Conservation (phyloP, 2,797 vertebrate species). For the Sphenopsis melanotis region DNA sequence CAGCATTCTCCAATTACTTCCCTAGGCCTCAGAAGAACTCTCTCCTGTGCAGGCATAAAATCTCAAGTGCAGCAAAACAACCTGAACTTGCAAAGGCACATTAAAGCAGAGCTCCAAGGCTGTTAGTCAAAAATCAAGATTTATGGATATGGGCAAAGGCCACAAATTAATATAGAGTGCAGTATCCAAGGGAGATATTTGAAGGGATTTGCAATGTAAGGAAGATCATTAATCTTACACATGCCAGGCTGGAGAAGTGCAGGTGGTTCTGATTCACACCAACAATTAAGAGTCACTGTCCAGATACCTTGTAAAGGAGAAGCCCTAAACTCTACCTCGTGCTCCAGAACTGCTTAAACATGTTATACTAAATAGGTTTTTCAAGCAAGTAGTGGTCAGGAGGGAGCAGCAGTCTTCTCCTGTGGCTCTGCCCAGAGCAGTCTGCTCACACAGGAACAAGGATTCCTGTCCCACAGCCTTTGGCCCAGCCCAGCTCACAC, state of each 20-base stretch:
- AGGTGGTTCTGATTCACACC: neutral
- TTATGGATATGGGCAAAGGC: neutral
- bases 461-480: neutral
- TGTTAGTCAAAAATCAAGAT: slow-evolving; percentile 10
- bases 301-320: neutral
- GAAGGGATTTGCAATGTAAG: neutral
- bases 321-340: neutral
- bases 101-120: slow-evolving; percentile 31
- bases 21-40: neutral
- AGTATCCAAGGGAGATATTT: neutral
- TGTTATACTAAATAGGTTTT: neutral
- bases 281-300: neutral
- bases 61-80: slow-evolving; percentile 14
- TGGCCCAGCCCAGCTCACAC: neutral
- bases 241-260: neutral
- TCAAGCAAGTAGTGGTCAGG: neutral
- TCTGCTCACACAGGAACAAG: neutral
- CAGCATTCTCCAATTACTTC: neutral
- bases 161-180: slow-evolving; percentile 11
- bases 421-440: neutral
- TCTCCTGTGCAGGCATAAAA: neutral
- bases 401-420: neutral
- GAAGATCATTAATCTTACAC: neutral
- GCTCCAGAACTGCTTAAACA: neutral
- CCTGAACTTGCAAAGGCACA: slow-evolving; percentile 7